Conservation (phyloP, 2,797 vertebrate species). For the Intellagama lesueurii region DNA sequence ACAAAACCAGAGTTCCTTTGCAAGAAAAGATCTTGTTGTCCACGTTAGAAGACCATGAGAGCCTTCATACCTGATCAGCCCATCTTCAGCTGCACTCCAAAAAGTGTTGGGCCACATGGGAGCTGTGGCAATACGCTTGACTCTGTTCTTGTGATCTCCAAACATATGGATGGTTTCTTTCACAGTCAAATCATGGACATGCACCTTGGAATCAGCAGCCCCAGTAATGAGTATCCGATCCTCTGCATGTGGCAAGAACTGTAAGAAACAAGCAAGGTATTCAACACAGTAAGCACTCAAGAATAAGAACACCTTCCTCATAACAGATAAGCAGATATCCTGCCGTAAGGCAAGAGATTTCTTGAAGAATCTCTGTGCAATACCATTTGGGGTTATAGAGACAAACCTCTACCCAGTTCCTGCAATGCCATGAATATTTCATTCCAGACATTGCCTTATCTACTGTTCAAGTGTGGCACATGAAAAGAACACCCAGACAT, state of each 20-base stretch:
- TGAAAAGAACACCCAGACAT: neutral
- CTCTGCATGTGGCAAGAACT: slow-evolving; percentile 96
- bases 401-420: neutral
- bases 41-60: neutral
- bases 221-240: slow-evolving; percentile 96
- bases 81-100: slow-evolving; percentile 98
- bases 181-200: slow-evolving; percentile 94
- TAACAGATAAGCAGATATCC: neutral
- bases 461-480: neutral
- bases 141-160: slow-evolving; percentile 97
- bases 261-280: neutral
- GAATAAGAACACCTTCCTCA: neutral
- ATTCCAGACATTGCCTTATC: neutral
- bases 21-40: neutral
- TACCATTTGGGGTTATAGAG: neutral
- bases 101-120: slow-evolving; percentile 99
- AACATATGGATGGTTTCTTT: slow-evolving; percentile 99
- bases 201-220: slow-evolving; percentile 97
- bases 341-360: neutral
- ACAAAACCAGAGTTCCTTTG: neutral
- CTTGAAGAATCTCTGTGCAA: too few species aligned
- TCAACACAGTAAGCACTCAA: neutral
- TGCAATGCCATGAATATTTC: neutral
- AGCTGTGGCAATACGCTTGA: slow-evolving; percentile 96
- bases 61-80: slow-evolving; percentile 88